phyloP scores from a whole-genome alignment of 2,797 vertebrate genomes.

The Falco columbarius region DNA sequence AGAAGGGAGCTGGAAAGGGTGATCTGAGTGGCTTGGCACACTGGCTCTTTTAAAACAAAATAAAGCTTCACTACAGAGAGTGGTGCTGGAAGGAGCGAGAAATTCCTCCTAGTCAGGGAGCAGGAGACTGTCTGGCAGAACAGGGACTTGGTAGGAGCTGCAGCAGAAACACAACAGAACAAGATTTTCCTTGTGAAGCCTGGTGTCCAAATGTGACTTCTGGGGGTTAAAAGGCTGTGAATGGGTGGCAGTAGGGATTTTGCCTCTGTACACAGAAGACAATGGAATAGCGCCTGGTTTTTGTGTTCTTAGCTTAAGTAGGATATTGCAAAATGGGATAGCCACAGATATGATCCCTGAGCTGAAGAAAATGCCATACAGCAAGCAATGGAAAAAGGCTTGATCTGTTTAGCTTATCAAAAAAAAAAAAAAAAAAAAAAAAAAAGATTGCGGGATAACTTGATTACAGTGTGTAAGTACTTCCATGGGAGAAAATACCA shows the following conservation, averaged over 20 bases:
- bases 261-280: slow-evolving; percentile 21
- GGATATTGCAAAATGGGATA: slow-evolving; percentile 63
- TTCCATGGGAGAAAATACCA: slow-evolving; percentile 59
- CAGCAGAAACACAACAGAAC: neutral
- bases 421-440: neutral
- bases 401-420: slow-evolving; percentile 51
- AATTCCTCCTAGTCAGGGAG: neutral
- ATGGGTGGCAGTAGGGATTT: slow-evolving; percentile 5
- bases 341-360: slow-evolving; percentile 50
- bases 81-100: neutral
- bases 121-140: neutral
- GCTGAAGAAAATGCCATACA: slow-evolving; percentile 44
- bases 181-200: neutral
- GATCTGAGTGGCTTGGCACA: neutral
- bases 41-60: neutral
- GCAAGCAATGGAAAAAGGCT: neutral
- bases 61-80: neutral
- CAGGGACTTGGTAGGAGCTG: neutral
- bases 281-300: slow-evolving; percentile 46
- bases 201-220: neutral
- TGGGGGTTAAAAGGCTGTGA: slow-evolving; percentile 23
- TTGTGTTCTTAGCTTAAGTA: slow-evolving; percentile 57
- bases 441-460: neutral
- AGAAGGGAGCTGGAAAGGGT: neutral
- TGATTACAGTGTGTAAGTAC: slow-evolving; percentile 42